Conservation (phyloP, 2,888 invertebrate genomes). For the Pachydiplax longipennis region DNA sequence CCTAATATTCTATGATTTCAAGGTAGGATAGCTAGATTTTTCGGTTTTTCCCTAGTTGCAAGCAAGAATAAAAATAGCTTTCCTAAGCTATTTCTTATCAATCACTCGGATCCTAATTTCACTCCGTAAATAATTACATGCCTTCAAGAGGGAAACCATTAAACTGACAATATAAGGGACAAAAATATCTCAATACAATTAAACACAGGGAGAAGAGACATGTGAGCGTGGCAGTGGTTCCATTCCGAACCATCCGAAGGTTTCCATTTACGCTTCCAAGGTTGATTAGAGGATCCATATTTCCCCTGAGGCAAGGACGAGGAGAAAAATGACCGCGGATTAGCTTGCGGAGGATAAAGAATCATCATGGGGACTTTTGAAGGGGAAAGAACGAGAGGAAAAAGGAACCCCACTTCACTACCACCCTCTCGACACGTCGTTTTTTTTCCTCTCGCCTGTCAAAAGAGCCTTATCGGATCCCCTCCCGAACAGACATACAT, state of each 20-base stretch:
- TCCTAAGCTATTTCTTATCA: no score
- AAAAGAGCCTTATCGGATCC: background rate
- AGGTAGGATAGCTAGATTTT: no score
- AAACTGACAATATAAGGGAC: background rate
- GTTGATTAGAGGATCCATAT: no score
- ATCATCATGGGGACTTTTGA: background rate
- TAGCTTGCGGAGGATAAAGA: background rate
- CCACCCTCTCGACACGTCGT: background rate
- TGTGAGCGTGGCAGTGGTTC: no score
- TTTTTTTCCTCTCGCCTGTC: background rate
- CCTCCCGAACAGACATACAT: background rate
- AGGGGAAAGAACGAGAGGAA: background rate
- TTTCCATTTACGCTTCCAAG: no score
- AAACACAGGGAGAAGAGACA: background rate
- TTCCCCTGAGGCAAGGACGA: background rate
- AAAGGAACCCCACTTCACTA: background rate
- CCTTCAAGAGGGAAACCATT: background rate
- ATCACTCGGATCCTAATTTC: no score
- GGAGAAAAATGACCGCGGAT: background rate
- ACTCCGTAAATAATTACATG: no score
- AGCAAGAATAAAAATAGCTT: no score
- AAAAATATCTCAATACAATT: background rate
- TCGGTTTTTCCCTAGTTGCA: no score
- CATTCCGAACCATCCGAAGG: no score
- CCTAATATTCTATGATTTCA: no score